A percentile compares a stretch with the other conserved stretches of the same genome.
phyloP scores from a whole-genome alignment of 2,113 vertebrate genomes.

The Phrynosoma blainvillii region DNA sequence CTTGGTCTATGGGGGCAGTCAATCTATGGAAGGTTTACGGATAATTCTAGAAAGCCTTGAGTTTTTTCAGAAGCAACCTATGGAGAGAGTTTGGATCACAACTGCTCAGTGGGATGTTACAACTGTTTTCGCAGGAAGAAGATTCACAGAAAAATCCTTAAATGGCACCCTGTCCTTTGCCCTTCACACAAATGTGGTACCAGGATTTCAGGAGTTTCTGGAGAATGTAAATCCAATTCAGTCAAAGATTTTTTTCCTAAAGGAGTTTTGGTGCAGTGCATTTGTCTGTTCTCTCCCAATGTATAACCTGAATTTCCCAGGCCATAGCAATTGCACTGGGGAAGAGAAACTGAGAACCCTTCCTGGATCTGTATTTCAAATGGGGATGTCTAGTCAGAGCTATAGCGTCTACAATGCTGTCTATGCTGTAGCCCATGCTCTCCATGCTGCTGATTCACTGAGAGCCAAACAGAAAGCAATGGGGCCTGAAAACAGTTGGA shows the following conservation, averaged over 20 bases:
- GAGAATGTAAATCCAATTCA: neutral
- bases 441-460: neutral
- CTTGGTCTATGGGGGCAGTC: neutral
- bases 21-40: neutral
- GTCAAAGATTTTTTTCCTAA: neutral
- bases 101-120: neutral
- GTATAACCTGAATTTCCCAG: neutral
- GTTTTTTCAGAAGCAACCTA: neutral
- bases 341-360: neutral
- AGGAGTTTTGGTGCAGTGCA: neutral
- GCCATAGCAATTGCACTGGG: neutral
- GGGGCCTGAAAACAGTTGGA: too few relatives aligned
- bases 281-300: neutral
- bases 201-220: neutral
- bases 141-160: neutral
- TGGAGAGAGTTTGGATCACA: neutral
- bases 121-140: fast-evolving
- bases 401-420: too few relatives aligned
- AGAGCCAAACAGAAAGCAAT: too few relatives aligned
- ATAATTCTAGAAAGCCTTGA: neutral
- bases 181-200: neutral
- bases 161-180: neutral
- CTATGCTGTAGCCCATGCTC: too few relatives aligned
- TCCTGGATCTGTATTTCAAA: neutral
- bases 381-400: neutral